Evolutionary conservation across 1,140 invertebrate species (phyloP).

Genomic region (Akabosia matsudoensis): DNA sequence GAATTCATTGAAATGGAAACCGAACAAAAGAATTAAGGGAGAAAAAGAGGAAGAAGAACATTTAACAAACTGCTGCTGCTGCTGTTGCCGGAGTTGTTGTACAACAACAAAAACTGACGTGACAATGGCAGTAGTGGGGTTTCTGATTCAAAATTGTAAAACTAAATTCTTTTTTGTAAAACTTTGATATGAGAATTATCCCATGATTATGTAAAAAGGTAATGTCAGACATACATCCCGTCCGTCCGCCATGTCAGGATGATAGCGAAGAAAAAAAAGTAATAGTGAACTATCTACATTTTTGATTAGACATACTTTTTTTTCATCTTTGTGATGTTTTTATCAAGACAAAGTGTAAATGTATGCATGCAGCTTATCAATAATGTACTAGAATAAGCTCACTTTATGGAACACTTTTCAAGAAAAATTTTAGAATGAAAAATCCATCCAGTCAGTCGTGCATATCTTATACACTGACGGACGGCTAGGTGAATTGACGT

Average conservation of each 20-base stretch:
- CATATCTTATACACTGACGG: not conserved
- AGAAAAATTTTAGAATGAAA: too few species aligned
- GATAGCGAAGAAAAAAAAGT: not conserved
- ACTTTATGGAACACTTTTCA: too few species aligned
- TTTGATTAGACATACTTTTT: not conserved
- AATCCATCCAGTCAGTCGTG: not conserved
- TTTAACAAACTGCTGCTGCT: not conserved
- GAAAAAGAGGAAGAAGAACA: constrained; percentile 12
- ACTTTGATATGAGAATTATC: constrained; percentile 5
- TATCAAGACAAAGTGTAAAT: not conserved
- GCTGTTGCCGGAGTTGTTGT: not conserved
- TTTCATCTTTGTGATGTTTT: not conserved
- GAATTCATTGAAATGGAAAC: constrained; percentile 10
- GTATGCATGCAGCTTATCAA: not conserved
- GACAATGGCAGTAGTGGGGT: not conserved
- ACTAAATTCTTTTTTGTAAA: not conserved
- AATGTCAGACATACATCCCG: constrained; percentile 22
- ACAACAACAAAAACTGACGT: not conserved
- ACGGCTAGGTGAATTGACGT: not conserved
- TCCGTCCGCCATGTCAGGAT: constrained; percentile 14
- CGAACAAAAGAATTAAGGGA: constrained; percentile 18
- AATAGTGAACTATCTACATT: not conserved
- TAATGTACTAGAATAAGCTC: not conserved
- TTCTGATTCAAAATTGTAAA: not conserved
- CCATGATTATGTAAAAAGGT: constrained; percentile 11